Evolutionary conservation across 2,113 vertebrate genomes (phyloP).

Genomic region (Craseonycteris thonglongyai): DNA sequence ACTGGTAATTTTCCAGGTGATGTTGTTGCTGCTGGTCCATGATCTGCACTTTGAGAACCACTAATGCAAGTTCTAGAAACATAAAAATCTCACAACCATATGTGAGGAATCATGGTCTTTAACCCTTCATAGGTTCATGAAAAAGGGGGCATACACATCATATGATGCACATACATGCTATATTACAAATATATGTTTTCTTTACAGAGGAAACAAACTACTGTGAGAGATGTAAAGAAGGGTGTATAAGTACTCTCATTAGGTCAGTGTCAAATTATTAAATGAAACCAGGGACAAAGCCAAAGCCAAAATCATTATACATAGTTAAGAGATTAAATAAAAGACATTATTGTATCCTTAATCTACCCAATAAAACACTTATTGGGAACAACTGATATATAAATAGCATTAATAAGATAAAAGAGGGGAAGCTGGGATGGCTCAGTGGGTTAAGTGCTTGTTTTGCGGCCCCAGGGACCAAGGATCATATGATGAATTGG

Average conservation of each 20-base stretch:
- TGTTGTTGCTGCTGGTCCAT: not conserved
- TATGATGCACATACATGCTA: not conserved
- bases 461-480: too few species aligned
- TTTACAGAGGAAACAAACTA: not conserved
- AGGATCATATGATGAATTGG: too few species aligned
- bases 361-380: not conserved
- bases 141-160: not conserved
- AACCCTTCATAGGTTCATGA: not conserved
- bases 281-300: not conserved
- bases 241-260: not conserved
- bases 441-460: too few species aligned
- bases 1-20: not conserved
- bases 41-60: not conserved
- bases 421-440: too few species aligned
- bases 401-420: not conserved
- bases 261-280: not conserved
- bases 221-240: not conserved
- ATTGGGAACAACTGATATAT: not conserved
- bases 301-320: not conserved
- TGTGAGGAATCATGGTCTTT: not conserved
- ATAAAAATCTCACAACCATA: not conserved
- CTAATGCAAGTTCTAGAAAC: not conserved
- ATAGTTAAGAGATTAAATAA: not conserved
- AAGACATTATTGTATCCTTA: not conserved
- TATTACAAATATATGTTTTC: not conserved